Percentiles rank a stretch among this genome's conserved stretches.
phyloP scores from a whole-genome alignment of 2,888 invertebrate species.

The Watsonalla cultraria region DNA sequence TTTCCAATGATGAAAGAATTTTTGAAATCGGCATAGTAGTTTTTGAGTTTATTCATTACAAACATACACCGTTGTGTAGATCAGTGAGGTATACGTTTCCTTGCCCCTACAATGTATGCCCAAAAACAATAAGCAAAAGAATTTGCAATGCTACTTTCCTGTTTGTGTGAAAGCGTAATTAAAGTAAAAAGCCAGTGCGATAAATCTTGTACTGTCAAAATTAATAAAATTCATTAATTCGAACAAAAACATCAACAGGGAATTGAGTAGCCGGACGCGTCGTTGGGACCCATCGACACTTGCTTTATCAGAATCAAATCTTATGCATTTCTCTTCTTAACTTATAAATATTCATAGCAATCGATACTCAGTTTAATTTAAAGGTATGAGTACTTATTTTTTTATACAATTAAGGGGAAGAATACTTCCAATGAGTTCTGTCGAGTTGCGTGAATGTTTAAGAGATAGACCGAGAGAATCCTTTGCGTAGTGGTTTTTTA shows the following conservation, averaged over 20 bases:
- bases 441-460: no score
- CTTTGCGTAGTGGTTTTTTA: no score
- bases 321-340: slow-evolving; percentile 36
- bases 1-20: no score
- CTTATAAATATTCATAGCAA: slow-evolving; percentile 59
- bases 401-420: no score
- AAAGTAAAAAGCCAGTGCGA: not conserved
- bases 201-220: not conserved
- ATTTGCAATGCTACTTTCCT: not conserved
- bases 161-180: not conserved
- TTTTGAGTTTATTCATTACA: no score
- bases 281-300: slow-evolving; percentile 21
- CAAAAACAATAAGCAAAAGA: not conserved
- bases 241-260: slow-evolving; percentile 39
- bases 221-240: slow-evolving; percentile 12
- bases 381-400: slow-evolving; percentile 31
- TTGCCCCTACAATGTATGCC: not conserved
- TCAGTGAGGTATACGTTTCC: not conserved
- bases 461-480: no score
- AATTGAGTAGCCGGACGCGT: slow-evolving; percentile 21
- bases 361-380: slow-evolving; percentile 36
- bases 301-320: slow-evolving; percentile 50
- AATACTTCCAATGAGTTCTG: no score
- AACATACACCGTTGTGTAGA: no score
- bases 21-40: no score